A percentile compares a stretch with the other conserved stretches of the same genome.
Evolutionary conservation across 2,888 invertebrate genomes (phyloP).

Genomic region (Nysson spinosus): DNA sequence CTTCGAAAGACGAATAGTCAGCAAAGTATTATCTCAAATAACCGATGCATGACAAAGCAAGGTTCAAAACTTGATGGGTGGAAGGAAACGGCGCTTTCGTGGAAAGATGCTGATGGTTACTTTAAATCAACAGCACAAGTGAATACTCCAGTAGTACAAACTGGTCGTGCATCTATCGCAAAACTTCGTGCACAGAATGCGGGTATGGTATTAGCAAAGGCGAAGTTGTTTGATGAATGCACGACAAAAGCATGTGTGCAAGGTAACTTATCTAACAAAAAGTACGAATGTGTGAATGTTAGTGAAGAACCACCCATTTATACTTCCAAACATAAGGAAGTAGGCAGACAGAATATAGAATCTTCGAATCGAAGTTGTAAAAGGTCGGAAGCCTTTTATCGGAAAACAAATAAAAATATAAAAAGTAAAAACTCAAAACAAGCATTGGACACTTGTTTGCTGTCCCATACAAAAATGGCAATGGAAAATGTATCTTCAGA

Average conservation of each 20-base stretch:
- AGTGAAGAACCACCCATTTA: conserved; percentile 17
- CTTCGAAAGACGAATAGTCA: conserved; percentile 69
- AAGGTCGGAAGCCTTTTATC: conserved; percentile 10
- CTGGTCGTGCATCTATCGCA: conserved; percentile 85
- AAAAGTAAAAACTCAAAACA: conserved; percentile 16
- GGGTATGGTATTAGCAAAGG: conserved; percentile 89
- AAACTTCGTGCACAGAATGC: conserved; percentile 86
- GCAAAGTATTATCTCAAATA: conserved; percentile 51
- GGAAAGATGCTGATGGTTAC: conserved; percentile 80
- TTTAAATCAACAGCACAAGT: conserved; percentile 74
- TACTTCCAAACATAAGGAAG: conserved; percentile 9
- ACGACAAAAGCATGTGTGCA: conserved; percentile 30
- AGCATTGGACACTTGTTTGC: conserved; percentile 5
- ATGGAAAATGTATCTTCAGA: not conserved
- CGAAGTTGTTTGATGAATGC: conserved; percentile 84
- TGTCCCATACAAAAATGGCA: conserved; percentile 3
- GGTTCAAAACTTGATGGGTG: conserved; percentile 34
- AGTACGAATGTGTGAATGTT: conserved; percentile 6
- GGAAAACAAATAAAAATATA: conserved; percentile 28
- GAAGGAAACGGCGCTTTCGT: conserved; percentile 69
- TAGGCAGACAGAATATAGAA: not conserved
- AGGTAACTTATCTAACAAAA: conserved; percentile 16
- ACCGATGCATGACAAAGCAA: conserved; percentile 4
- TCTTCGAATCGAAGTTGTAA: conserved; percentile 2
- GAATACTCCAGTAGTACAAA: conserved; percentile 75